Evolutionary conservation across 2,113 vertebrate genomes (phyloP).

Genomic region (Actinemys pallida): DNA sequence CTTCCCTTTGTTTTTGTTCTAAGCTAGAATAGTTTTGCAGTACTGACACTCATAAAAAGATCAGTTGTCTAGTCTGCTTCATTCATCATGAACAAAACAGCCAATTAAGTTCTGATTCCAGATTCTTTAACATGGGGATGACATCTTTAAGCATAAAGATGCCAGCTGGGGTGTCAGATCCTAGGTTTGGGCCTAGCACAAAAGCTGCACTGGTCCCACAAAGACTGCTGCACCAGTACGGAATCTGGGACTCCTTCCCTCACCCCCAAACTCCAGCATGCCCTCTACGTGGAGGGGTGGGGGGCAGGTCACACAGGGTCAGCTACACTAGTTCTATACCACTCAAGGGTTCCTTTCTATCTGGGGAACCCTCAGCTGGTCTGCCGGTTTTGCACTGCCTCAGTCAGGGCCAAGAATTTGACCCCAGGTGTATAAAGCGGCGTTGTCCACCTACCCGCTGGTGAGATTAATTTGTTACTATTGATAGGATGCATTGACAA

Average conservation of each 20-base stretch:
- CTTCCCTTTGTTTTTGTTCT: neutral
- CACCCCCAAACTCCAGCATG: neutral
- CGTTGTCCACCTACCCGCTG: neutral
- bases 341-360: neutral
- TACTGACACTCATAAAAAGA: neutral
- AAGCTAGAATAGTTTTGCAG: neutral
- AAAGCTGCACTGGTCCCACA: neutral
- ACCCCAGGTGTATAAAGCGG: neutral
- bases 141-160: neutral
- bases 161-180: slow-evolving; percentile 29
- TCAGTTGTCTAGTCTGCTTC: slow-evolving; percentile 23
- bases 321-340: neutral
- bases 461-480: neutral
- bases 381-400: neutral
- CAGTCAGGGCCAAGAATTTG: neutral
- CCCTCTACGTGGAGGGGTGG: neutral
- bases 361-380: neutral
- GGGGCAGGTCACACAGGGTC: neutral
- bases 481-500: neutral
- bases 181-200: neutral
- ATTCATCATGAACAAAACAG: neutral
- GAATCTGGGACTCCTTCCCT: neutral
- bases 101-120: slow-evolving; percentile 16
- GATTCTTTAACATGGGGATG: slow-evolving; percentile 18
- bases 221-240: neutral